These are phyloP conservation scores for Cerastis rubricosa DNA, from an alignment of 2,888 invertebrate species.

Conservation along the genomic window DNA sequence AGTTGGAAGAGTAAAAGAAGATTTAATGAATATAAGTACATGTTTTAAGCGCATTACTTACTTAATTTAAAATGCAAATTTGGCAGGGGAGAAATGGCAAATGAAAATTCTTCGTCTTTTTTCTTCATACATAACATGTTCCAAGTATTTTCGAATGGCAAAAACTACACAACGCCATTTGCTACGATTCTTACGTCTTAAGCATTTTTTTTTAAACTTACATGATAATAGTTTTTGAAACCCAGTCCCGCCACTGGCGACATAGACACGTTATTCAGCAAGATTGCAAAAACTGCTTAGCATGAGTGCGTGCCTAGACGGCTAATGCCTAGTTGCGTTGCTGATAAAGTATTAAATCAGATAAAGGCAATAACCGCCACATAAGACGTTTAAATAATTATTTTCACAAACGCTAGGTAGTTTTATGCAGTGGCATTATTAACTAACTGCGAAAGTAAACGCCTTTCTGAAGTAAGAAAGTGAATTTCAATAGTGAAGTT, in stretches of 20 bases:
- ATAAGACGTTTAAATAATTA: neutral
- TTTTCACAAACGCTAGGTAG: neutral
- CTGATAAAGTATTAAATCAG: conserved; percentile 26
- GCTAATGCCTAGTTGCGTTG: conserved; percentile 49
- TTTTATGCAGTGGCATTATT: neutral
- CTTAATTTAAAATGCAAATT: neutral
- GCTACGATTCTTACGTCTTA: neutral
- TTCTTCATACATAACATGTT: neutral
- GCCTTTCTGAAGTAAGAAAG: neutral
- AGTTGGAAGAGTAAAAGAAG: neutral
- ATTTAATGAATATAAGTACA: neutral
- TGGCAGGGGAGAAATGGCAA: neutral
- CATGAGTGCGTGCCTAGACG: conserved; percentile 25
- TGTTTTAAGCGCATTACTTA: neutral
- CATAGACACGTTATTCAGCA: neutral
- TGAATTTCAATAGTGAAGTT: neutral
- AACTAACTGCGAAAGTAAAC: neutral
- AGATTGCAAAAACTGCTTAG: conserved; percentile 49
- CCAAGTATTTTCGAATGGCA: neutral
- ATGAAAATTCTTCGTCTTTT: neutral
- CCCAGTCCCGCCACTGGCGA: conserved; percentile 4
- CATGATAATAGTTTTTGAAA: neutral
- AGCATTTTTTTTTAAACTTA: neutral
- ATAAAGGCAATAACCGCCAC: neutral
- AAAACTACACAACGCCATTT: neutral